phyloP scores from a whole-genome alignment of 2,888 invertebrate species.

The Eulithis prunata region DNA sequence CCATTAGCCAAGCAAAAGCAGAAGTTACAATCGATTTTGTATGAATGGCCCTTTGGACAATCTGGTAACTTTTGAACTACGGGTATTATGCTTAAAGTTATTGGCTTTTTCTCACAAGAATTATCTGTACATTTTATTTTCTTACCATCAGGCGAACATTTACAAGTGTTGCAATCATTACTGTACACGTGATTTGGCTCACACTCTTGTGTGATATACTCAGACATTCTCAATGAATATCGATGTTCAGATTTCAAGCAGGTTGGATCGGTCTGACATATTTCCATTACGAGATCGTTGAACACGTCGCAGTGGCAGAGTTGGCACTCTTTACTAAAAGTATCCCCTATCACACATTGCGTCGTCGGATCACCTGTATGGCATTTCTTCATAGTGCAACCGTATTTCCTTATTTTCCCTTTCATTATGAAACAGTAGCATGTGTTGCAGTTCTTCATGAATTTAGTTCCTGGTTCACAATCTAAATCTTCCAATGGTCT shows the following conservation, averaged over 20 bases:
- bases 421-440: conserved; percentile 59
- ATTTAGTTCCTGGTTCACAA: conserved; percentile 60
- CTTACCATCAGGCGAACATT: conserved; percentile 63
- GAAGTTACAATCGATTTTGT: conserved; percentile 66
- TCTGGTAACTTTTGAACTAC: conserved; percentile 48
- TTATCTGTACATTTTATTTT: conserved; percentile 56
- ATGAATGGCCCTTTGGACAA: conserved; percentile 62
- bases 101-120: conserved; percentile 30
- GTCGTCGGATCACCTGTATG: background rate
- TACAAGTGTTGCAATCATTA: conserved; percentile 64
- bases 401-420: conserved; percentile 61
- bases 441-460: conserved; percentile 62
- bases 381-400: conserved; percentile 70
- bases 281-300: conserved; percentile 48
- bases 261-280: conserved; percentile 50
- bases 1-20: conserved; percentile 69
- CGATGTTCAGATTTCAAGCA: conserved; percentile 13
- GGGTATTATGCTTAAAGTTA: conserved; percentile 61
- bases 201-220: conserved; percentile 47
- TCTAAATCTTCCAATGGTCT: conserved; percentile 48
- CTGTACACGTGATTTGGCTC: conserved; percentile 62
- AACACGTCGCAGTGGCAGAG: conserved; percentile 56
- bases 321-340: conserved; percentile 60
- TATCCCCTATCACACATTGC: conserved; percentile 54
- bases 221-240: background rate